phyloP scores from a whole-genome alignment of 2,113 vertebrate species.

The Melanostigma gelatinosum region DNA sequence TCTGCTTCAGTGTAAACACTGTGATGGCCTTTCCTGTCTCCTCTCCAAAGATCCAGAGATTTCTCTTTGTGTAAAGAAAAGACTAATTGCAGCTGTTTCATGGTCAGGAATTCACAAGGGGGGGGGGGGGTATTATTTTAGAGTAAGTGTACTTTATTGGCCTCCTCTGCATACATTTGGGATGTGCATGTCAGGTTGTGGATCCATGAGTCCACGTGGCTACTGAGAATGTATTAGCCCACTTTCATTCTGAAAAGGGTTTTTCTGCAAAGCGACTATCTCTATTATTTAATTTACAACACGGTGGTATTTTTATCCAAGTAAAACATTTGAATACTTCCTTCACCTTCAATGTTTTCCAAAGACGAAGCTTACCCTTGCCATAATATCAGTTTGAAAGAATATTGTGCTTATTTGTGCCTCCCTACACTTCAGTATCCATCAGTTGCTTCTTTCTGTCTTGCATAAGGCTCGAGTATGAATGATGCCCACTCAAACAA shows the following conservation, averaged over 20 bases:
- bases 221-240: background rate
- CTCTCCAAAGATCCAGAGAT: constrained; percentile 1
- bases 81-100: constrained; percentile 48
- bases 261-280: background rate
- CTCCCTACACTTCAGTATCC: background rate
- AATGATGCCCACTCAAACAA: constrained; percentile 6
- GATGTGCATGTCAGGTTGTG: constrained; percentile 5
- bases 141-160: constrained; percentile 24
- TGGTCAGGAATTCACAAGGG: constrained; percentile 21
- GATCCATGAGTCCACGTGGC: background rate
- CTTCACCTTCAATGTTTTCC: background rate
- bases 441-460: background rate
- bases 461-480: background rate
- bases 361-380: background rate
- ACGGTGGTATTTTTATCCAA: background rate
- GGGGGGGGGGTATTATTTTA: background rate
- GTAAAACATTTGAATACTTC: background rate
- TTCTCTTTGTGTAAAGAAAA: constrained; percentile 28
- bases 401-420: background rate
- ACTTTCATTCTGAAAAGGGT: background rate
- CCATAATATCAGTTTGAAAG: background rate
- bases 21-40: constrained; percentile 23
- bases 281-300: no score
- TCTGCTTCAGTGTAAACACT: constrained; percentile 44
- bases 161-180: constrained; percentile 8